Conservation (phyloP, 2,888 invertebrate species). For the Phytoseiulus persimilis region DNA sequence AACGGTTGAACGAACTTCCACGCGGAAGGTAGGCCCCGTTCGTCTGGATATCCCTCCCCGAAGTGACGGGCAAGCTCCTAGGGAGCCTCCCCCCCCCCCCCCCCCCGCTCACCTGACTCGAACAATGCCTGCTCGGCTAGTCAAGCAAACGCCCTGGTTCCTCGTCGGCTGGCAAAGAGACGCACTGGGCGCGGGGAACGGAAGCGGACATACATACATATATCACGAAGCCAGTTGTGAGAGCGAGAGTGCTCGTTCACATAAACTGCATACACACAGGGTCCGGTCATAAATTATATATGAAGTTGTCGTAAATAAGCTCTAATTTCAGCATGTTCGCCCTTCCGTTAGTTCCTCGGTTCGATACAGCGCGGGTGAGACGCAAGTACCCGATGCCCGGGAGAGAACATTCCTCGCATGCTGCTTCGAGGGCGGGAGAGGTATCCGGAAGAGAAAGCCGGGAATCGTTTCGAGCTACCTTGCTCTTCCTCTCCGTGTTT, state of each 20-base stretch:
- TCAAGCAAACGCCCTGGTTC: neutral
- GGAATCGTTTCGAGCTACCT: neutral
- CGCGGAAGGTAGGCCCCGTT: too few species aligned
- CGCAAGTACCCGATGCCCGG: neutral
- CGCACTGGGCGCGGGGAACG: neutral
- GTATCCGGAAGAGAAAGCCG: neutral
- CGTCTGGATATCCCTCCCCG: too few species aligned
- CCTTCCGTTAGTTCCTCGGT: neutral
- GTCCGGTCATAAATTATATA: neutral
- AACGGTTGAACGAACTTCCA: too few species aligned
- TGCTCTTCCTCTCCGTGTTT: too few species aligned
- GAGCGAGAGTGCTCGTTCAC: neutral
- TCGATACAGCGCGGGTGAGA: neutral
- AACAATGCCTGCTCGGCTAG: neutral
- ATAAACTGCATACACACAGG: neutral
- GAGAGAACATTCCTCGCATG: neutral
- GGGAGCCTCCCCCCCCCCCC: too few species aligned
- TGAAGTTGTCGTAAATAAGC: neutral
- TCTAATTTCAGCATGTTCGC: neutral
- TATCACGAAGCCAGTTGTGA: neutral
- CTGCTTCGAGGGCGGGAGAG: neutral
- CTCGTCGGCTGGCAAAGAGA: neutral
- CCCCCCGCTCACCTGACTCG: neutral
- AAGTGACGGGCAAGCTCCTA: too few species aligned
- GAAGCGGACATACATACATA: neutral